Percentiles rank a stretch among this genome's conserved stretches.
These are phyloP conservation scores for Xiphophorus birchmanni DNA, from an alignment of 2,797 vertebrate species.

Conservation along the genomic window DNA sequence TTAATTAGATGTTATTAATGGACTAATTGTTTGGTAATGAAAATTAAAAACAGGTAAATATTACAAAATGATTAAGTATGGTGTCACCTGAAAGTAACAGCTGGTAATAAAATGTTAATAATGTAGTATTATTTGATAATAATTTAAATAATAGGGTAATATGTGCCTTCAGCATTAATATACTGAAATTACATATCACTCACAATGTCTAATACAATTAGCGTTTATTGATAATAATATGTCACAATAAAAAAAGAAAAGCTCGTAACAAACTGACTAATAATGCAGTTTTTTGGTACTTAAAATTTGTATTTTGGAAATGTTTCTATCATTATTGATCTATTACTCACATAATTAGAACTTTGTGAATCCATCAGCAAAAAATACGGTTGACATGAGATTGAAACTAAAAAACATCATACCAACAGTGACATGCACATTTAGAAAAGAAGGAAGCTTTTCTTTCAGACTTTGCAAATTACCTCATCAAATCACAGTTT, in stretches of 20 bases:
- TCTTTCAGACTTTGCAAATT: not conserved
- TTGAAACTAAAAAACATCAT: not conserved
- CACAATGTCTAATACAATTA: not conserved
- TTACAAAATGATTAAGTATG: not conserved
- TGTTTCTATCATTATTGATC: not conserved
- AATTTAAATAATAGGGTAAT: not conserved
- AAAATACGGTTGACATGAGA: not conserved
- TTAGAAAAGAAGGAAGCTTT: not conserved
- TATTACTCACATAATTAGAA: not conserved
- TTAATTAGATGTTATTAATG: not conserved
- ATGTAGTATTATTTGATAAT: not conserved
- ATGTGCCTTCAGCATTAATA: not conserved
- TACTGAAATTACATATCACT: not conserved
- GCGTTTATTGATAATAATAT: not conserved
- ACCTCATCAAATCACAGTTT: not conserved
- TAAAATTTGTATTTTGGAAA: not conserved
- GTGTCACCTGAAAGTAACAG: not conserved
- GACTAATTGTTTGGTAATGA: not conserved
- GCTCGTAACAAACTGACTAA: not conserved
- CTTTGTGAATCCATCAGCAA: not conserved
- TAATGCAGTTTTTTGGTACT: not conserved
- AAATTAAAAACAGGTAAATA: not conserved
- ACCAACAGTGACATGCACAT: not conserved
- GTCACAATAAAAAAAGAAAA: not conserved
- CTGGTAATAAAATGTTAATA: not conserved